Conservation (phyloP, 2,113 vertebrate species). For the Illadopsis cleaveri region DNA sequence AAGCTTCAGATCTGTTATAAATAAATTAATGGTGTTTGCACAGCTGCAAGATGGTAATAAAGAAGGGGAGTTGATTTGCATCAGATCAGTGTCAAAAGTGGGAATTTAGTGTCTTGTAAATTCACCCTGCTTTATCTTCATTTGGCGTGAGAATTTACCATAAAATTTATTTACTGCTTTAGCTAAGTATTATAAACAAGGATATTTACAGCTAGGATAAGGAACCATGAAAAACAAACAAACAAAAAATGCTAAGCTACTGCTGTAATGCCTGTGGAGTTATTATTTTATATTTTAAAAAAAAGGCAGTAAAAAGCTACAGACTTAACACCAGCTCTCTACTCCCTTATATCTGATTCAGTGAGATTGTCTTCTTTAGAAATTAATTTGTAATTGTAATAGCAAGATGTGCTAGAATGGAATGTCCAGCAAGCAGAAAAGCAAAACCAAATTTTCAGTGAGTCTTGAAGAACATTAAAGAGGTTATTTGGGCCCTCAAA, state of each 20-base stretch:
- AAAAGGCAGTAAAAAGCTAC: neutral
- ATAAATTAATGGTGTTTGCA: neutral
- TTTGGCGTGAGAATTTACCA: neutral
- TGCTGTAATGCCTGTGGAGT: neutral
- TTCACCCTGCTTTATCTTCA: neutral
- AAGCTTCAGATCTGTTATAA: neutral
- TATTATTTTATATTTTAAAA: neutral
- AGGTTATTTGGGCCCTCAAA: neutral
- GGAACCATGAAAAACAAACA: neutral
- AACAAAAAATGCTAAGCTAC: neutral
- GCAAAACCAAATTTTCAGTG: neutral
- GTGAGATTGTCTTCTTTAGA: neutral
- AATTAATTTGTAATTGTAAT: neutral
- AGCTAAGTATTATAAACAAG: neutral
- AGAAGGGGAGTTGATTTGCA: neutral
- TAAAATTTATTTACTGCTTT: neutral
- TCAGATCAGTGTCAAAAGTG: neutral
- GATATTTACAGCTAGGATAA: neutral
- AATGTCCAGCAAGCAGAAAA: neutral
- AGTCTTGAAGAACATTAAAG: neutral
- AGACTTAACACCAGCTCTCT: neutral
- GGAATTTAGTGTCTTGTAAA: neutral
- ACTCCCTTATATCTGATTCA: neutral
- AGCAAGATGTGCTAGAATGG: neutral
- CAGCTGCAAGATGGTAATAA: neutral